Evolutionary conservation across 2,888 invertebrate genomes (phyloP), one percentile per base, ranked within the genome.

Genomic region (Drosophila helvetica): DNA sequence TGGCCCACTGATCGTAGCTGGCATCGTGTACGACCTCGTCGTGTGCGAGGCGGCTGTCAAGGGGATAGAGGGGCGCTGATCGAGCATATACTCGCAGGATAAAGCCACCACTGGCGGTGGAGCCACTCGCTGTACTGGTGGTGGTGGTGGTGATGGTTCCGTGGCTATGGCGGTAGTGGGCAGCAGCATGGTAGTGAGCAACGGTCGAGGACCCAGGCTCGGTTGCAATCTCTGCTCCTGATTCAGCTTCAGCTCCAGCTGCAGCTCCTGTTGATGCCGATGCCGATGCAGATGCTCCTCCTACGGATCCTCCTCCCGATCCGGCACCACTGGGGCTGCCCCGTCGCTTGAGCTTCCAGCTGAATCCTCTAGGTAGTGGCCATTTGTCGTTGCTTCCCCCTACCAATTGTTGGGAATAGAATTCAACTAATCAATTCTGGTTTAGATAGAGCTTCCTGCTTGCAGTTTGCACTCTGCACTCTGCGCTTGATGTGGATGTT

Each of bases 371-470:
- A 92, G 92, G 91, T 91, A 90, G 92, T 91, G 91, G 92, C 92
- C 92, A 92, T 92, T 92, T 91, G 91, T 91, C 91, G 91, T 90
- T 91, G 91, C 90, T 92, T 92, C 92, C 92, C 92, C 92, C 92
- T 92, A 92, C 92, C 92, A 92, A 92, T 92, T 92, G 90, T 91
- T 92, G 90, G 92, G 91, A 92, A 92, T 92, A 92, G 91, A 92
- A 91, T 92, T 92, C 92, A 92, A 92, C 92, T 92, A 92, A 92
- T 92, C 92, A 90, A 91, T 91, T 90, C 91, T 90, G 91, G 89
- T 90, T 90, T 85, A 77, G 85, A 75, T 82, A 90, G 82, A 88
- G 85, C 86, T 80, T 81, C 81, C 86, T 74, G 82, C 80, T 80
- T 74, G 88, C 75, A 56, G 54, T 78, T 85, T 72, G 72, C 77